Conservation (phyloP, 2,888 invertebrate species). For the Phaedon cochleariae region DNA sequence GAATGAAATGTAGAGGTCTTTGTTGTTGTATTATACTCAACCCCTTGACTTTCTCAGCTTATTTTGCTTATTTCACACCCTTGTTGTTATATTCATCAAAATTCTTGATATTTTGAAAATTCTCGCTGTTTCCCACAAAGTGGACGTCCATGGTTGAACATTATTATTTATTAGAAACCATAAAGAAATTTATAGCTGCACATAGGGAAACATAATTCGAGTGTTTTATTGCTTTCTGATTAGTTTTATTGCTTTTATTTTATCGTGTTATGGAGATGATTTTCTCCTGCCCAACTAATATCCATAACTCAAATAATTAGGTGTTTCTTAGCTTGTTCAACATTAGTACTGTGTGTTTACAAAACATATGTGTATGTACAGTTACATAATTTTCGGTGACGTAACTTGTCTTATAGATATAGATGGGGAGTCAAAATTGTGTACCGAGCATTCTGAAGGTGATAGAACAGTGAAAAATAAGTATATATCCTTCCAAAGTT, state of each 20-base stretch:
- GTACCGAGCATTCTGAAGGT: too few species aligned
- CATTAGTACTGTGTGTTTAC: too few species aligned
- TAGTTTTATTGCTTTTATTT: conserved; percentile 32
- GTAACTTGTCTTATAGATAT: neutral
- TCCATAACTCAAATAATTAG: neutral
- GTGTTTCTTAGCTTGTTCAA: neutral
- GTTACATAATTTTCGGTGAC: neutral
- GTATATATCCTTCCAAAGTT: too few species aligned
- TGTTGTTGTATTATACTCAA: too few species aligned
- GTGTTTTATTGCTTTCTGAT: conserved; percentile 32
- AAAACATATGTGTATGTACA: neutral
- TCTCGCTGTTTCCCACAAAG: too few species aligned
- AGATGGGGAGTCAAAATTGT: too few species aligned
- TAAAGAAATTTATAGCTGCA: conserved; percentile 26
- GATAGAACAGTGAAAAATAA: too few species aligned
- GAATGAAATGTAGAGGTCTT: too few species aligned
- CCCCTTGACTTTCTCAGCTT: too few species aligned
- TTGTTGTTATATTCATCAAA: neutral
- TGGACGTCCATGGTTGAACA: neutral
- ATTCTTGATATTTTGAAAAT: neutral
- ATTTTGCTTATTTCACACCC: too few species aligned
- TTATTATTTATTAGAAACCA: conserved; percentile 32
- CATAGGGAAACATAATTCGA: conserved; percentile 22
- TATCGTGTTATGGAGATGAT: conserved; percentile 13
- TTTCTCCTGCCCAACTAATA: neutral